These are phyloP conservation scores for Cisticola juncidis DNA, from an alignment of 2,113 vertebrate species.

Conservation along the genomic window DNA sequence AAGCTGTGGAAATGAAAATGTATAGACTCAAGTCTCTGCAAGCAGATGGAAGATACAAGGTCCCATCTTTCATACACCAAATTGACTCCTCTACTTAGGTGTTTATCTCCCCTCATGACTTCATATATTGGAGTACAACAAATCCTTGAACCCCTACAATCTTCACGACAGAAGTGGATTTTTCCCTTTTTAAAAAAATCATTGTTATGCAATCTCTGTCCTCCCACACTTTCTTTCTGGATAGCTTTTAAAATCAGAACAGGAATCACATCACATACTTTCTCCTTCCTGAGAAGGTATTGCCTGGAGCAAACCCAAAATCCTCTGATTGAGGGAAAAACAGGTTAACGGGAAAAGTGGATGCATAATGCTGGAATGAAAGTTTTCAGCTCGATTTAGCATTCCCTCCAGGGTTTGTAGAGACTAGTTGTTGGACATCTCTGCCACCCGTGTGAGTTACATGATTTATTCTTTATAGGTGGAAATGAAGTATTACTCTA, in stretches of 20 bases:
- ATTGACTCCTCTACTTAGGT: not conserved
- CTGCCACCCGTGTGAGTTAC: not conserved
- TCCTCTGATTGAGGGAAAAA: not conserved
- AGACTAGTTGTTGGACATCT: not conserved
- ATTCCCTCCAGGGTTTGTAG: conserved; percentile 24
- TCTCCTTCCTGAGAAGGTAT: not conserved
- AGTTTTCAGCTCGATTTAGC: conserved; percentile 62
- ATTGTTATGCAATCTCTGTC: not conserved
- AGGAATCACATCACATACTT: not conserved
- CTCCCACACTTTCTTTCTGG: not conserved
- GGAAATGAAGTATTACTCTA: conserved; percentile 17
- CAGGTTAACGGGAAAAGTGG: conserved; percentile 33
- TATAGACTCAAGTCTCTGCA: not conserved
- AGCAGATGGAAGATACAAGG: not conserved
- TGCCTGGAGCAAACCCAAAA: conserved; percentile 10
- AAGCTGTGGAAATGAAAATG: not conserved
- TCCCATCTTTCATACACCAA: not conserved
- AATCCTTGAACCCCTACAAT: not conserved
- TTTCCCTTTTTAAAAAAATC: not conserved
- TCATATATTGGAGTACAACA: not conserved
- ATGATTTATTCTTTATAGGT: not conserved
- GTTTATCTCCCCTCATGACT: not conserved
- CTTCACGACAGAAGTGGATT: not conserved
- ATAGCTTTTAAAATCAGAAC: not conserved
- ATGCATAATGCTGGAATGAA: conserved; percentile 7